Evolutionary conservation across 2,113 vertebrate genomes (phyloP).

Genomic region (Leptodactylus fuscus): DNA sequence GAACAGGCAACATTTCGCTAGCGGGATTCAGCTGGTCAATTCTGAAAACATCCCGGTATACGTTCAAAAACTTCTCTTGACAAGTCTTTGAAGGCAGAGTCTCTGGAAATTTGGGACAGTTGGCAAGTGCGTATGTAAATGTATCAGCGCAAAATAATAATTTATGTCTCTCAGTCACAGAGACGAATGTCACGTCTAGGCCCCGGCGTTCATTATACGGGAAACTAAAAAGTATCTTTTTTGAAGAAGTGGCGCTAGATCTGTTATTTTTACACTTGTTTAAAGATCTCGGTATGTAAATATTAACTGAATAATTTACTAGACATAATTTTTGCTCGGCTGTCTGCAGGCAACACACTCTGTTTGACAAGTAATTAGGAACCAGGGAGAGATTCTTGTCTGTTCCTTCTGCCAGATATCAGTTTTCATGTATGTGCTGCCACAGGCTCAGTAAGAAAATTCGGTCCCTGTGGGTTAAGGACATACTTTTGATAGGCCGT

Average conservation of each 20-base stretch:
- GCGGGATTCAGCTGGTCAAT: neutral
- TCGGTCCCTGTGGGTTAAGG: slow-evolving; percentile 41
- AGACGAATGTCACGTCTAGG: neutral
- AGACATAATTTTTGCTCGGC: slow-evolving; percentile 56
- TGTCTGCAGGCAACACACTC: slow-evolving; percentile 55
- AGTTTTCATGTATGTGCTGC: slow-evolving; percentile 57
- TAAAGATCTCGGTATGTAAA: slow-evolving; percentile 59
- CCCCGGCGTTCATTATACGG: neutral
- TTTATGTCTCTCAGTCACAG: slow-evolving; percentile 25
- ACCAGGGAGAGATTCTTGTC: slow-evolving; percentile 54
- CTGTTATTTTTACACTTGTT: slow-evolving; percentile 57
- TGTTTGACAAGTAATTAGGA: slow-evolving; percentile 60
- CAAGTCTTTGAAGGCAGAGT: neutral
- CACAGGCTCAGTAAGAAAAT: slow-evolving; percentile 46
- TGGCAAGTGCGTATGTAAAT: slow-evolving; percentile 2
- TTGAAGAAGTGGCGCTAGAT: slow-evolving; percentile 37
- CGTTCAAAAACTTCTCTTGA: neutral
- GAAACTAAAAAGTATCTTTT: slow-evolving; percentile 29
- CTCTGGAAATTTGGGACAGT: slow-evolving; percentile 18
- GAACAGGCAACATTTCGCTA: neutral
- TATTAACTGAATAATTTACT: slow-evolving; percentile 60
- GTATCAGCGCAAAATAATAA: slow-evolving; percentile 7
- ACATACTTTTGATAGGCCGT: slow-evolving; percentile 49
- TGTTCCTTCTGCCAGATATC: slow-evolving; percentile 57
- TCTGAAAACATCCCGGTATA: neutral